Conservation (phyloP, 2,113 vertebrate species). For the Ivindomyrus marchei region DNA sequence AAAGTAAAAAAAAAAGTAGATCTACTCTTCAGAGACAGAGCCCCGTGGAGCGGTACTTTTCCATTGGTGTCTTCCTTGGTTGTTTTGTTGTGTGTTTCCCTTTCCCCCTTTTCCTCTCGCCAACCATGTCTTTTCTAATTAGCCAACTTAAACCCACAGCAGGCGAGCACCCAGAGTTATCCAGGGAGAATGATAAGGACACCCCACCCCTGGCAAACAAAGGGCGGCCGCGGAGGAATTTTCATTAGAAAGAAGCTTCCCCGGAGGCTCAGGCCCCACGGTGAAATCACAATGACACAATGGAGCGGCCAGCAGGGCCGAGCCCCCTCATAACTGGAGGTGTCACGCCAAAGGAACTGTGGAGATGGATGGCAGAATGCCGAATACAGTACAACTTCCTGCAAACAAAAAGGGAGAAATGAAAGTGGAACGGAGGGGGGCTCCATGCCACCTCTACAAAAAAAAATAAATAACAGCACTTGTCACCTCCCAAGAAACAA, state of each 20-base stretch:
- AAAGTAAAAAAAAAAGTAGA: conserved; percentile 32
- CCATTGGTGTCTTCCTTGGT: conserved; percentile 32
- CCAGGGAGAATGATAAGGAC: conserved; percentile 54
- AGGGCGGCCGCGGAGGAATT: conserved; percentile 65
- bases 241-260: conserved; percentile 70
- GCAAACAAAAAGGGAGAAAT: conserved; percentile 25
- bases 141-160: conserved; percentile 67
- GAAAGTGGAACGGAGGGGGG: conserved; percentile 29
- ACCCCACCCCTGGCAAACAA: conserved; percentile 55
- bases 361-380: conserved; percentile 38
- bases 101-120: conserved; percentile 28
- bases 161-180: conserved; percentile 53
- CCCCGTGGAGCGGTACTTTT: conserved; percentile 27
- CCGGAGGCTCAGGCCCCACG: conserved; percentile 54
- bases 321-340: conserved; percentile 55
- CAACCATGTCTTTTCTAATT: conserved; percentile 61
- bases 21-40: conserved; percentile 21
- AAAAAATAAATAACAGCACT: conserved; percentile 23
- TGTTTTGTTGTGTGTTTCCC: conserved; percentile 41
- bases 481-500: conserved; percentile 40
- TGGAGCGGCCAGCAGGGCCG: conserved; percentile 45
- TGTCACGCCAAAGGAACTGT: conserved; percentile 47
- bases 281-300: conserved; percentile 63
- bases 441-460: not conserved
- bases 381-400: conserved; percentile 45